Evolutionary conservation across 2,888 invertebrate genomes (phyloP), one percentile per base, ranked within the genome.

Genomic region (Drosophila mimica): DNA sequence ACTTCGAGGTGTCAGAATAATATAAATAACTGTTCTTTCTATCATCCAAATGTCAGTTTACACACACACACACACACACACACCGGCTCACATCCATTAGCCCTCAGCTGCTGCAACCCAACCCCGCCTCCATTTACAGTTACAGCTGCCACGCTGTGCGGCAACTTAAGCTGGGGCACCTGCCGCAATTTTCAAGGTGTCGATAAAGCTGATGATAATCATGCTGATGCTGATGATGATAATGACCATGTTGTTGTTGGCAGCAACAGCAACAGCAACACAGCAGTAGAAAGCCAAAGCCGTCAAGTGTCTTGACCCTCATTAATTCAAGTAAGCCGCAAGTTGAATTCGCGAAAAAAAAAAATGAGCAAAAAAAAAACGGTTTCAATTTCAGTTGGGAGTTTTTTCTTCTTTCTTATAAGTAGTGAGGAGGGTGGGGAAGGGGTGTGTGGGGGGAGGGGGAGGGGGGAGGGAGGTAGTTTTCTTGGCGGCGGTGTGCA

Each of bases 301-400:
- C 74, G 57, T 76, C 85, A 82, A 85, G 88, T 82, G 76, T 88
- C 84, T 85, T 90, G 84, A 85, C 84, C 84, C 84, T 89, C 84
- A 90, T 85, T 90, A 85, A 85, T 82, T 89, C 89, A 79, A 79
- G 79, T 82, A 70, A 89, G 84, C 82, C 81, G 67, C 52, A 69
- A 68, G 43, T 52, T 57, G 49, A 61, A 78, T 78, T 88, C 52
- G 82, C 82, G 33, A 74, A 73, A 54, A 49, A 49, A 65, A 13
- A 58, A 31, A 7, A 54, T 25, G 25, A 25, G 40, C 33, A 38
- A 36, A 52, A 57, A 46, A 20, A 20, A 77, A 58, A 83, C 74
- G 58, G 82, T 75, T 87, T 88, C 70, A 54, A 66, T 70, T 67
- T 79, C 61, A 56, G 48, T 79, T 64, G 58, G 28, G 46, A 59